Evolutionary conservation across 2,888 invertebrate genomes (phyloP), one percentile per base, ranked within the genome.

Genomic region (Ganaspis brasiliensis): DNA sequence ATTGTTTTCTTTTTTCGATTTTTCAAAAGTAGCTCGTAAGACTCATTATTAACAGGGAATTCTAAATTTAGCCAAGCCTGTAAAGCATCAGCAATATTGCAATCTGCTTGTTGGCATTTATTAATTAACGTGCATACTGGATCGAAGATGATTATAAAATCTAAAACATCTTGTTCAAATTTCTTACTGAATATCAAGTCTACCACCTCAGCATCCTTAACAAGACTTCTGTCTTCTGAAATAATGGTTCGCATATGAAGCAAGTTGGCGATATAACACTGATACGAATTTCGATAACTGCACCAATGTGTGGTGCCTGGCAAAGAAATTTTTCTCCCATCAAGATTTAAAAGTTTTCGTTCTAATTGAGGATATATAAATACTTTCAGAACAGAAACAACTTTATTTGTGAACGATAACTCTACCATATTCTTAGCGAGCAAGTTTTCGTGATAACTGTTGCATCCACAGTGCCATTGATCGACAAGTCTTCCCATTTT

Each of bases 261-360:
- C 6, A 49, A 49, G 16, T 49, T 49, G 6, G n/a, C 49, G 16
- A 49, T n/a, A 2, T 16, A 49, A 49, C 49, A 49, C 55, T 73
- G 56, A 49, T 75, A 79, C 49, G 73, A 63, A 73, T 79, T 72
- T n/a, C 79, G 71, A 37, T 72, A 76, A 52, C 57, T 73, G 40
- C 78, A 81, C 76, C 81, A 81, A 1, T 75, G 26, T 0, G 79
- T 79, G 14, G 55, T 76, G 10, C 56, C 74, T 24, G 75, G 75
- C 24, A 82, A 77, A 37, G 6, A 1, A n/a, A n/a, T 19, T 61
- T 24, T 1, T 57, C 45, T 45, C 3, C 45, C 12, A 45, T 10
- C 56, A 4, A 35, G n/a, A 26, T 24, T 70, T 5, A 75, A 35
- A 57, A 70, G 35, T 26, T 37, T 5, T 3, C 40, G 37, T 16